Evolutionary conservation across 2,113 vertebrate genomes (phyloP), one percentile per base, ranked within the genome.

Genomic region (Onychorhynchus coronatus): DNA sequence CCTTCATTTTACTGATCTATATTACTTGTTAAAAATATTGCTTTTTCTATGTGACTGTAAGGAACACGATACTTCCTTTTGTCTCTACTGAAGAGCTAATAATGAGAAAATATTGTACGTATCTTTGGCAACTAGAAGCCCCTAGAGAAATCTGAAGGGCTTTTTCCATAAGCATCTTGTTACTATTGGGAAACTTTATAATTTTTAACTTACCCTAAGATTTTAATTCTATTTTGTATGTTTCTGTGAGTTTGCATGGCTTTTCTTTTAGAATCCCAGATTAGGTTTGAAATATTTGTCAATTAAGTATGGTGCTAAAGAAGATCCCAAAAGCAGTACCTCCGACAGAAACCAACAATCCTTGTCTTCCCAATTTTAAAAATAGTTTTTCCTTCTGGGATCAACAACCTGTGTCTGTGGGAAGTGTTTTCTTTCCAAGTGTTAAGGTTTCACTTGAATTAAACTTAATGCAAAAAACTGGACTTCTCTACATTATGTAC

Each of bases 51-150:
- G 77, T 95, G 88, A 93, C 79, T 93, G 86, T 83, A 94, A 96
- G 96, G 85, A 96, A 95, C 80, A 91, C 0, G 44, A 82, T 85
- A 86, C 30, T 72, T 67, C 52, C 74, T 94, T 97, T 95, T 63
- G 46, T 95, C 82, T 94, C 89, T 95, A 75, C 91, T 87, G 89
- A 97, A 95, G 92, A 97, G 81, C 71, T 97, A 98, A 98, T 98
- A 98, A 98, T 97, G 94, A 98, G 97, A 97, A 98, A 98, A 98
- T 98, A 97, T 96, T 97, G 88, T 92, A 86, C 91, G 79, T 97
- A 80, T 96, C 94, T 98, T 94, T 95, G 95, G 88, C 96, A 97
- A 96, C 92, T 89, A 94, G 81, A 97, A 96, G 66, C 72, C 97
- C 88, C 96, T 62, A 58, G 96, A 97, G 97, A 97, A 97, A 97